Base-by-base conservation (phyloP, 1,140 invertebrate genomes). In the Camponotus vicinus region DNA sequence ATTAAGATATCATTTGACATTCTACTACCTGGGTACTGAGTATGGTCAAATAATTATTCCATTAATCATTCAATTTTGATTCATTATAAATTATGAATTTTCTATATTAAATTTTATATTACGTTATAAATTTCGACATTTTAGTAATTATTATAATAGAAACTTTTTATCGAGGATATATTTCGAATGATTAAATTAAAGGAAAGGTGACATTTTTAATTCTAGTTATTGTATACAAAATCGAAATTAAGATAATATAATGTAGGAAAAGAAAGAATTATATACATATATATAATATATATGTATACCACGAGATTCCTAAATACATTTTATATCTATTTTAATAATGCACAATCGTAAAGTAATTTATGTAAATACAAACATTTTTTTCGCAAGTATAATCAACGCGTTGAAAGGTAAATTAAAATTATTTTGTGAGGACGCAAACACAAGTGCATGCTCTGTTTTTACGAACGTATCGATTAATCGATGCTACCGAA, bases 401-500 rank as follows among this genome's bases (percentile, higher is more conserved):
- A 55, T 18, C 61, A 61, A 27, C 40, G 15, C 45, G 34, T 55
- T 21, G 66, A 13, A 15, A 57, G 32, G 32, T 55, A 66, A 32
- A 70, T 70, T 80, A 57, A 80, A 70, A 70, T 70, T 37, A 9
- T 3, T 52, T 49, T 21, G 55, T 27, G 21, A 18, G 37, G 27
- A 21, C 40, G 15, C 45, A 69, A 67, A 37, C 37, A 18, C 40
- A 52, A 32, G 6, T 49, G 18, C n/a, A 15, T 13, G 5, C 15
- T 66, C 21, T 59, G 11, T 59, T 59, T 71, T 71, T 42, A 34
- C 45, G 42, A 40, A 67, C 55, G 49, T 57, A 59, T 71, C 78
- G 78, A 71, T 71, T 42, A 71, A 59, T 82, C 66, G 52, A 82
- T 71, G 45, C 37, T 6, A 21, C 8, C 42, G 78, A 57, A 80